phyloP scores from a whole-genome alignment of 2,888 invertebrate species.

The Oscheius sp. region DNA sequence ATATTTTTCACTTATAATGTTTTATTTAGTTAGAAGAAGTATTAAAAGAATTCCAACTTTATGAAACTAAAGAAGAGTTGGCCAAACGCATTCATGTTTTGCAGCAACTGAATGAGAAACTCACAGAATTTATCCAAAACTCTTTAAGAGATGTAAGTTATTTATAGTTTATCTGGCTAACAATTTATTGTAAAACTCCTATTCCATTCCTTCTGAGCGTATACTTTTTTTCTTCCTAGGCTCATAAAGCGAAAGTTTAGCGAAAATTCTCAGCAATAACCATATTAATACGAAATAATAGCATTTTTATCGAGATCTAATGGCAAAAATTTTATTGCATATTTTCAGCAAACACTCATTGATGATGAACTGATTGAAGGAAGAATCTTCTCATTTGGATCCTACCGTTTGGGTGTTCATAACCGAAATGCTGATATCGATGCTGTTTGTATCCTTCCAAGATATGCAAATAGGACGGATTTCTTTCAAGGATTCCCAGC shows the following conservation, averaged over 20 bases:
- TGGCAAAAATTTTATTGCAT: neutral
- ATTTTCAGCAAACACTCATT: slow-evolving; percentile 81
- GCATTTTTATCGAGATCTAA: neutral
- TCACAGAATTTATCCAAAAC: neutral
- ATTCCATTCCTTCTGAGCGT: too few relatives aligned
- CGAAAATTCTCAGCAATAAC: neutral
- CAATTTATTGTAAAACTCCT: too few relatives aligned
- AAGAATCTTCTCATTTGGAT: slow-evolving; percentile 99
- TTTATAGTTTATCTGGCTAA: too few relatives aligned
- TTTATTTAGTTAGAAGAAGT: slow-evolving; percentile 3
- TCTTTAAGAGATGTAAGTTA: neutral
- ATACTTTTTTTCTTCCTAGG: too few relatives aligned
- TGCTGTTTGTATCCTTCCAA: slow-evolving; percentile 94
- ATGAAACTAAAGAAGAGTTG: slow-evolving; percentile 11
- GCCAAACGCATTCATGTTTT: neutral
- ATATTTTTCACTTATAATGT: neutral
- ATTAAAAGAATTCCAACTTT: neutral
- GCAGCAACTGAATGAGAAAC: neutral
- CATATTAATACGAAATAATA: too few relatives aligned
- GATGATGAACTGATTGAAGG: slow-evolving; percentile 89
- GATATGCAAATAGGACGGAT: slow-evolving; percentile 90
- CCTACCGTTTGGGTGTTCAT: slow-evolving; percentile 88
- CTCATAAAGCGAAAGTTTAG: too few relatives aligned
- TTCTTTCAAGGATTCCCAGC: slow-evolving; percentile 96
- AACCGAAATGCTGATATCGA: slow-evolving; percentile 98